Percentiles rank a stretch among this genome's conserved stretches.
Conservation (phyloP, 2,113 vertebrate species). For the Eurystomus gularis region DNA sequence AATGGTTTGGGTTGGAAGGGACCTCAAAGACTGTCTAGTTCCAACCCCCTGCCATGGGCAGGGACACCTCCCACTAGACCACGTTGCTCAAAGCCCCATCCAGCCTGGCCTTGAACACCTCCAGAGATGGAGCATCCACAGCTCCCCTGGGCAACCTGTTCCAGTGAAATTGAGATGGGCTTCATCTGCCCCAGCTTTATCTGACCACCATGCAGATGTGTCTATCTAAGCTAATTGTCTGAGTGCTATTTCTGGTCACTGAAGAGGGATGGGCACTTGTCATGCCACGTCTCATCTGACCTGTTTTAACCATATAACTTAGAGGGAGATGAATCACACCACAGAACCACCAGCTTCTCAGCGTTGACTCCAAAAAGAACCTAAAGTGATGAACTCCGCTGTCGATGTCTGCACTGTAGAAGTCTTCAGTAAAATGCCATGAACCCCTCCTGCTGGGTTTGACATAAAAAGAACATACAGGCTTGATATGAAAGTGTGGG, state of each 20-base stretch:
- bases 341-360: background rate
- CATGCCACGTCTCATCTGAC: background rate
- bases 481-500: background rate
- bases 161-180: background rate
- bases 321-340: background rate
- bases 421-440: background rate
- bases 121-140: too few relatives aligned
- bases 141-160: too few relatives aligned
- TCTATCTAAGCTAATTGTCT: background rate
- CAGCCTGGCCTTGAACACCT: too few relatives aligned
- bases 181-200: background rate
- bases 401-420: fast-evolving
- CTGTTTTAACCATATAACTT: background rate
- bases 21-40: too few relatives aligned
- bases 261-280: background rate
- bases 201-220: fast-evolving
- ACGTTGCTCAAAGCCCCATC: too few relatives aligned
- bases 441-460: background rate
- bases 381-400: background rate
- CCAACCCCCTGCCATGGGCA: too few relatives aligned
- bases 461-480: background rate
- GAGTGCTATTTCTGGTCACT: background rate
- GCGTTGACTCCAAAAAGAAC: background rate
- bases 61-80: too few relatives aligned
- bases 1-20: too few relatives aligned